phyloP scores from a whole-genome alignment of 2,113 vertebrate genomes.

The Panthera leo region DNA sequence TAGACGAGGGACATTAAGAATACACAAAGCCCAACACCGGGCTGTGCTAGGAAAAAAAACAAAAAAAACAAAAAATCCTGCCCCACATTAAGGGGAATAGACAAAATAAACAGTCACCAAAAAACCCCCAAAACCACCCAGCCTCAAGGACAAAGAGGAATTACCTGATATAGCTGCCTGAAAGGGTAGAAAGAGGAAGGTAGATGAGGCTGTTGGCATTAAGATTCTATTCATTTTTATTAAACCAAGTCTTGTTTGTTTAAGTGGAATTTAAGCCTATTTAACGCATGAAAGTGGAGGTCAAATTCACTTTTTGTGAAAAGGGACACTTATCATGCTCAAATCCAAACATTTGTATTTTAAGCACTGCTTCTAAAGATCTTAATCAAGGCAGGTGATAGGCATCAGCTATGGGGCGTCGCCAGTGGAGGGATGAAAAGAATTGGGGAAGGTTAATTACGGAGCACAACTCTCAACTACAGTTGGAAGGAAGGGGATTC shows the following conservation, averaged over 20 bases:
- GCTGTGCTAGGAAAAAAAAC: not conserved
- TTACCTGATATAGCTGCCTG: not conserved
- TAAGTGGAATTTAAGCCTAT: not conserved
- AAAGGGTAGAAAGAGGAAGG: not conserved
- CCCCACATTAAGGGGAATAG: not conserved
- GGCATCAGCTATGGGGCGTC: rapidly evolving
- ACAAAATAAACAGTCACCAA: not conserved
- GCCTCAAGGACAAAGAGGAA: not conserved
- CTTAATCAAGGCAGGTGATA: not conserved
- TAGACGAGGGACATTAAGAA: not conserved
- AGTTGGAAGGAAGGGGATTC: not conserved
- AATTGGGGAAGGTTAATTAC: not conserved
- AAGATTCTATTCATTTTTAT: not conserved
- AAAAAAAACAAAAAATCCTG: not conserved
- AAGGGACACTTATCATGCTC: not conserved
- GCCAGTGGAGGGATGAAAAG: not conserved
- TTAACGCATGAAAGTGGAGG: not conserved
- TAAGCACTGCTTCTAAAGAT: not conserved
- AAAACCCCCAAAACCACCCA: too few species aligned
- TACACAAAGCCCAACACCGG: not conserved
- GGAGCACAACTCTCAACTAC: not conserved
- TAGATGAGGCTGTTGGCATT: not conserved
- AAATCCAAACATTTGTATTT: not conserved
- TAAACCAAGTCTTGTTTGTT: not conserved
- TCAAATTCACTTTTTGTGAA: not conserved